phyloP scores from a whole-genome alignment of 1,140 invertebrate species.

The Schlechtendalia chinensis region DNA sequence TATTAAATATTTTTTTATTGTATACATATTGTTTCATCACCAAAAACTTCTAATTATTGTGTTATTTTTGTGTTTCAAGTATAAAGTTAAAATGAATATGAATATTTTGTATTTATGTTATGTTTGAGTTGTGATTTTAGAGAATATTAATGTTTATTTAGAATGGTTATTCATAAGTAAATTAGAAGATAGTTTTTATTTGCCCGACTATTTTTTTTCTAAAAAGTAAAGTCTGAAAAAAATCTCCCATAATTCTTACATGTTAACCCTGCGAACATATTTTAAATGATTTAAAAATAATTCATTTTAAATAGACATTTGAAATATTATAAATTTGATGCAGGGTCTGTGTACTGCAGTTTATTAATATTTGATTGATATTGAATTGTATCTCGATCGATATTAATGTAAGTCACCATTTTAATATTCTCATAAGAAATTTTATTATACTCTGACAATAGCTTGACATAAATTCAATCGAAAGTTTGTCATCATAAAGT shows the following conservation, averaged over 20 bases:
- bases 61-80: not conserved
- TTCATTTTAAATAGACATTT: not conserved
- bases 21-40: not conserved
- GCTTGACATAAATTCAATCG: not conserved
- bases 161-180: not conserved
- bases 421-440: not conserved
- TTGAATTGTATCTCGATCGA: not conserved
- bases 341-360: constrained; percentile 33
- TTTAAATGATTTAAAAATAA: not conserved
- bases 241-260: not conserved
- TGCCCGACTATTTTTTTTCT: no score
- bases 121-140: not conserved
- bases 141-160: not conserved
- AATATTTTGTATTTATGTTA: not conserved
- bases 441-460: constrained; percentile 3
- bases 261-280: not conserved
- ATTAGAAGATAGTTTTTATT: not conserved
- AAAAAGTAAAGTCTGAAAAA: not conserved
- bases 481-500: not conserved
- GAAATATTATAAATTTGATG: constrained; percentile 30
- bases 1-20: constrained; percentile 31
- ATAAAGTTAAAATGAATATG: not conserved
- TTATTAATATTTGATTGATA: not conserved
- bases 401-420: constrained; percentile 18
- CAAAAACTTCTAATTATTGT: not conserved